A percentile compares a stretch with the other conserved stretches of the same genome.
These are phyloP conservation scores for Sigmodon hispidus DNA, from an alignment of 2,113 vertebrate genomes.

Conservation along the genomic window DNA sequence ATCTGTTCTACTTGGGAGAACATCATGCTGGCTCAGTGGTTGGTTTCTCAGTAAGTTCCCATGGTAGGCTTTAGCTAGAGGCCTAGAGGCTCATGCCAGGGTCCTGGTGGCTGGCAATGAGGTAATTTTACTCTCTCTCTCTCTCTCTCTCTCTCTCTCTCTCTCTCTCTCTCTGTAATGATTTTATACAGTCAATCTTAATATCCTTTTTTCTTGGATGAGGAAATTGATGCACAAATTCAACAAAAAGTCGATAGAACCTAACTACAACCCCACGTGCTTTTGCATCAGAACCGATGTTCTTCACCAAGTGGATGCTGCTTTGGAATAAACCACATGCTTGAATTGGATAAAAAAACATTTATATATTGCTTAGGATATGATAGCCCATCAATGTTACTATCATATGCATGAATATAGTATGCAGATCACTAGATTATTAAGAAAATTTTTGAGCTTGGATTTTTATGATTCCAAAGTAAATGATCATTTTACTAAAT, in stretches of 20 bases:
- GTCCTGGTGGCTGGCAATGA: no score
- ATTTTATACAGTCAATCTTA: not conserved
- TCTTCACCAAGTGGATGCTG: not conserved
- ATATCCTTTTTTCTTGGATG: not conserved
- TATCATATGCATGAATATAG: not conserved
- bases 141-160: no score
- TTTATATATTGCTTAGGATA: not conserved
- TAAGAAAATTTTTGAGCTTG: not conserved
- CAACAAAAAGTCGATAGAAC: not conserved
- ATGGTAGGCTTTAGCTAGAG: no score
- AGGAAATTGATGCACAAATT: not conserved
- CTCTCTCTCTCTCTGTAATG: not conserved
- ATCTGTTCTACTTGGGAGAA: no score
- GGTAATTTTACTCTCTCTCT: no score
- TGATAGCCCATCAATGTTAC: no score
- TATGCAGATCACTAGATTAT: not conserved
- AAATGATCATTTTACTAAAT: conserved; percentile 22
- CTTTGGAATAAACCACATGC: not conserved
- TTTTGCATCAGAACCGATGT: not conserved
- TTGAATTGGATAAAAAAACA: not conserved
- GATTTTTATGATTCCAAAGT: not conserved
- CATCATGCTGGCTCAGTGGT: no score
- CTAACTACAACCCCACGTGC: not conserved
- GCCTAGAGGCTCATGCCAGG: no score
- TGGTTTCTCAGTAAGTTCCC: no score